Evolutionary conservation across 2,113 vertebrate species (phyloP), one percentile per base, ranked within the genome.

Genomic region (Dicaeum eximium): DNA sequence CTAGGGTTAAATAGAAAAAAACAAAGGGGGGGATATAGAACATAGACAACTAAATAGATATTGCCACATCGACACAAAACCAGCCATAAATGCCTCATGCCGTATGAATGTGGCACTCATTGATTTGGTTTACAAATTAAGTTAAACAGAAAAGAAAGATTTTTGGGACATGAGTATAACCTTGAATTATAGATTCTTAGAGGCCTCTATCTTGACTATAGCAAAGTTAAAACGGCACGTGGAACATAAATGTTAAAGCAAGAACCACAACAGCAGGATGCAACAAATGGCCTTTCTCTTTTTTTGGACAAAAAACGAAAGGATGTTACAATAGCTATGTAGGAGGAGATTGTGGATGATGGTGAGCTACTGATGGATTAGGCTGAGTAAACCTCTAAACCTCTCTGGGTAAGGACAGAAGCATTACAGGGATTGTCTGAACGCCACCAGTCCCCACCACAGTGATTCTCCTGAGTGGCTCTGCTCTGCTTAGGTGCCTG

Each of bases 21-120:
- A n/a, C n/a, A 40, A 38, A 3, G 1, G 1, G 1, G 2, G 16
- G 4, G 14, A 27, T 31, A 44, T 1, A 27, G 53, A 15, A 62
- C 4, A 37, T 3, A 60, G 17, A 31, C 20, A 79, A 13, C 23
- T 47, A 50, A 5, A 27, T 4, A 53, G 35, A 65, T 50, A 62
- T 28, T 66, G 38, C 5, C 47, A 90, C 9, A n/a, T 1, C 48
- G 33, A 70, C 23, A 31, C 23, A 54, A 92, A 64, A 83, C 5
- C 18, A 75, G 15, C 16, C 60, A n/a, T 10, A 54, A 54, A 20
- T 9, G 6, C 64, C 37, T 75, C 51, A 48, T 28, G 14, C 10
- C 5, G 10, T 47, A 47, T 25, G 60, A 83, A 87, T 4, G 13
- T 10, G 27, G 19, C 38, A 51, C 5, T 40, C n/a, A 21, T 13